phyloP scores from a whole-genome alignment of 2,888 invertebrate species.

The Proisotoma minuta region DNA sequence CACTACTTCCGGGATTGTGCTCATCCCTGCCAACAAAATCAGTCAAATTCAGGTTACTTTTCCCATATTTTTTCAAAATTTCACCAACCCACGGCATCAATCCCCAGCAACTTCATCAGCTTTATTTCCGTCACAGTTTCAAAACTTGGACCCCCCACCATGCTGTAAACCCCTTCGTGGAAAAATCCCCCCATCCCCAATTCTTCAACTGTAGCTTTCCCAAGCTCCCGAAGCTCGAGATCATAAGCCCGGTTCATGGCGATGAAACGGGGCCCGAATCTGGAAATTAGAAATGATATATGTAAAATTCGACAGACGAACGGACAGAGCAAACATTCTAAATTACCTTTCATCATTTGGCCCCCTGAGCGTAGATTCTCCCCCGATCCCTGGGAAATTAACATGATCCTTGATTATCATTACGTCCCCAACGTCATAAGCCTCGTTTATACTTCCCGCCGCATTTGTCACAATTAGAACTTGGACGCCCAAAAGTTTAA shows the following conservation, averaged over 20 bases:
- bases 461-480: constrained; percentile 93
- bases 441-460: constrained; percentile 87
- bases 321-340: too few species aligned
- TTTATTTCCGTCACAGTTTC: constrained; percentile 91
- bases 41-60: too few species aligned
- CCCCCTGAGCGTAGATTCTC: constrained; percentile 89
- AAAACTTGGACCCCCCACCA: constrained; percentile 86
- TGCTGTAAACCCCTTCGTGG: constrained; percentile 88
- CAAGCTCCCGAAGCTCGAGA: constrained; percentile 63
- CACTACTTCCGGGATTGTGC: constrained; percentile 73
- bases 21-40: constrained; percentile 59
- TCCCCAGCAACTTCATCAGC: constrained; percentile 74
- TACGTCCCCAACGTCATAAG: constrained; percentile 85
- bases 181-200: constrained; percentile 67
- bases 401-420: constrained; percentile 98
- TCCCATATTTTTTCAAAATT: background rate
- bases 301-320: too few species aligned
- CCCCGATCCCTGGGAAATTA: constrained; percentile 92
- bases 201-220: constrained; percentile 65
- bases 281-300: too few species aligned
- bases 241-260: constrained; percentile 89
- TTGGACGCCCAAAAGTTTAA: constrained; percentile 88
- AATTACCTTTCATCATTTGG: constrained; percentile 81
- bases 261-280: constrained; percentile 8
- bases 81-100: constrained; percentile 81